Conservation (phyloP, 2,888 invertebrate genomes). For the Hypolimnas misippus region DNA sequence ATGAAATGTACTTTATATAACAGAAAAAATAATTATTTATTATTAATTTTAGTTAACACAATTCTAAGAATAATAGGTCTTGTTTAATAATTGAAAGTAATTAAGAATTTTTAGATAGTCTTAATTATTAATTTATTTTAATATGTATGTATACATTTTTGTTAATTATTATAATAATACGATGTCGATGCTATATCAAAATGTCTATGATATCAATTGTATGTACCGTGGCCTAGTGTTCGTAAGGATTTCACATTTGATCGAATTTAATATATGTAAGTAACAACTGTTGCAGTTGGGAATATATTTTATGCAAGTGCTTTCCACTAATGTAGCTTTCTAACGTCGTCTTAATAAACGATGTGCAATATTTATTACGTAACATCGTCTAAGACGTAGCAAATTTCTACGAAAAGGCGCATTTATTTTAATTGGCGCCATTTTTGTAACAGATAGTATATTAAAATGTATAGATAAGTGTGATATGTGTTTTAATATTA, state of each 20-base stretch:
- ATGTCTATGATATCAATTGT: conserved; percentile 8
- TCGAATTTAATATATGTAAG: conserved; percentile 39
- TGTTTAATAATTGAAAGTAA: not conserved
- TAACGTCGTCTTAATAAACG: not conserved
- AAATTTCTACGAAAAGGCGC: not conserved
- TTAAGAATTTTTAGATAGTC: not conserved
- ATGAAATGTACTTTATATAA: no score
- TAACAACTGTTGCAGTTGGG: conserved; percentile 9
- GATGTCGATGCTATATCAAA: not conserved
- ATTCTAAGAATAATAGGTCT: not conserved
- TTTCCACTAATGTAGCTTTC: not conserved
- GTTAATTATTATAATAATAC: no score
- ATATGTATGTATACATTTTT: conserved; percentile 2
- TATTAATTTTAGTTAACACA: no score
- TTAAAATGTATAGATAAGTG: not conserved
- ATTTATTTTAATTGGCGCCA: not conserved
- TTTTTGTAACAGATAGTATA: not conserved
- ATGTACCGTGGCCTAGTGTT: conserved; percentile 21
- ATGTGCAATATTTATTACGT: conserved; percentile 8
- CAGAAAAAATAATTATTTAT: no score
- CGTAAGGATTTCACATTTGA: conserved; percentile 19
- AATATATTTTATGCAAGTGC: conserved; percentile 5
- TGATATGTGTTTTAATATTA: no score
- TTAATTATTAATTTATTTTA: not conserved
- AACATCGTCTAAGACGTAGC: not conserved